Evolutionary conservation across 2,113 vertebrate species (phyloP).

Genomic region (Lichenostomus cassidix): DNA sequence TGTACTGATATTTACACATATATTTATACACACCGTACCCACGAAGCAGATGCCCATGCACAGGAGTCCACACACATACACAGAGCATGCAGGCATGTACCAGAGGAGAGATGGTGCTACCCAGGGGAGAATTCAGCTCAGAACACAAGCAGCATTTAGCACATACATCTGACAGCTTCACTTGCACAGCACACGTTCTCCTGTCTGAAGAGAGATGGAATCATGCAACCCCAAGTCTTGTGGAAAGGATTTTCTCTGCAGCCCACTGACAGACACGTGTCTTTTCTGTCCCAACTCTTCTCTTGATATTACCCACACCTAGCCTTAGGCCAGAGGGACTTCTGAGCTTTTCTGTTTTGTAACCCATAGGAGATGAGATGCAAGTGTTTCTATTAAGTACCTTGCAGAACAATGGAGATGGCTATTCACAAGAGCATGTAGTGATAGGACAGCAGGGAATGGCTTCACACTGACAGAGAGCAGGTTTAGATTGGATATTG

Average conservation of each 20-base stretch:
- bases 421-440: too few relatives aligned
- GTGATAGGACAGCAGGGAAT: not conserved
- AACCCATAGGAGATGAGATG: not conserved
- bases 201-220: not conserved
- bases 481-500: not conserved
- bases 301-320: accelerated
- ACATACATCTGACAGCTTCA: not conserved
- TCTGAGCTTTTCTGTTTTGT: not conserved
- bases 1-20: slow-evolving; percentile 34
- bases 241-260: not conserved
- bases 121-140: not conserved
- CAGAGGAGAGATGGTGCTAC: not conserved
- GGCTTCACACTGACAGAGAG: not conserved
- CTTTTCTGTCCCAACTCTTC: not conserved
- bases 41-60: slow-evolving; percentile 41
- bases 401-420: not conserved
- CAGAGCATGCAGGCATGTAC: not conserved
- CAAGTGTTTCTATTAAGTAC: not conserved
- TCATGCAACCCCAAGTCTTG: not conserved
- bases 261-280: not conserved
- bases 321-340: not conserved
- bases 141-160: not conserved
- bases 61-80: slow-evolving; percentile 10
- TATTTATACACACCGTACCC: slow-evolving; percentile 41
- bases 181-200: not conserved